Percentiles rank a stretch among this genome's conserved stretches.
phyloP scores from a whole-genome alignment of 1,140 invertebrate species.

The Oryctes rhinoceros region DNA sequence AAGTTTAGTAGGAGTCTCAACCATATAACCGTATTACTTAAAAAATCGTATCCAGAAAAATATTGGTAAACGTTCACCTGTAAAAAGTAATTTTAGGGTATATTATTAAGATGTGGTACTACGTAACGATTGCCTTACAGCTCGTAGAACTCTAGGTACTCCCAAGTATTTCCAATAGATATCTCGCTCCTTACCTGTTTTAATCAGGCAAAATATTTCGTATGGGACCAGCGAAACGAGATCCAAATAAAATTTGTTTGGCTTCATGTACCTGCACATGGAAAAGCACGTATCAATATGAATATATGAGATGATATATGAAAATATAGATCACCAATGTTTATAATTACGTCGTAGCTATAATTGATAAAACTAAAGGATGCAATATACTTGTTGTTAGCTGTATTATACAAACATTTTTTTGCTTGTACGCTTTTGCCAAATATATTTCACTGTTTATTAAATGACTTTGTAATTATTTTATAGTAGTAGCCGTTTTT shows the following conservation, averaged over 20 bases:
- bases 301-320: background rate
- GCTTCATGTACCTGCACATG: slow-evolving; percentile 21
- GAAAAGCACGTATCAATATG: background rate
- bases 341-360: too few species aligned
- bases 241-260: slow-evolving; percentile 20
- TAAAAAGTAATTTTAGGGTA: background rate
- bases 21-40: slow-evolving; percentile 33
- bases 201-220: slow-evolving; percentile 8
- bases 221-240: background rate
- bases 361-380: too few species aligned
- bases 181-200: background rate
- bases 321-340: background rate
- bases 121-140: background rate
- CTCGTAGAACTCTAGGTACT: slow-evolving; percentile 8
- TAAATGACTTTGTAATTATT: too few species aligned
- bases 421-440: too few species aligned
- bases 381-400: too few species aligned
- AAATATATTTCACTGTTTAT: too few species aligned
- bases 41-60: slow-evolving; percentile 34
- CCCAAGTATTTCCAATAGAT: background rate
- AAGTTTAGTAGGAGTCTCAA: background rate
- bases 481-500: too few species aligned
- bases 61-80: slow-evolving; percentile 30
- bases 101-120: background rate
- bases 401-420: too few species aligned